These are phyloP conservation scores for Drosophila robusta DNA, from an alignment of 2,888 invertebrate species.

Conservation along the genomic window DNA sequence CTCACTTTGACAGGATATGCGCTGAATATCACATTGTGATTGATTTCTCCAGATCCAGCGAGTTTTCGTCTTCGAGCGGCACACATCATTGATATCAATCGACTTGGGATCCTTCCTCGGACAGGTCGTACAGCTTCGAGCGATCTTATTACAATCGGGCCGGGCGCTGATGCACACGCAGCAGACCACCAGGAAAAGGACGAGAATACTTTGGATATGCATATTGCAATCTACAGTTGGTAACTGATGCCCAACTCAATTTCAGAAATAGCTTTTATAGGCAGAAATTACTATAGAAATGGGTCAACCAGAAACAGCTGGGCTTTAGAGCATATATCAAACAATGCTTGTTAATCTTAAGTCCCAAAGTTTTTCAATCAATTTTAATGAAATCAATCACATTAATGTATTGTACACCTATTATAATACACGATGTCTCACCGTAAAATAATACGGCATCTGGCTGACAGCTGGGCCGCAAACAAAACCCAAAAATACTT, in stretches of 20 bases:
- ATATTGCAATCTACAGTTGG: conserved; percentile 21
- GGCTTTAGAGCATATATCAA: neutral
- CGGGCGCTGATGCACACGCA: conserved; percentile 16
- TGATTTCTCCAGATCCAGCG: conserved; percentile 40
- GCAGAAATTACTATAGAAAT: neutral
- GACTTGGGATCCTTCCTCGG: neutral
- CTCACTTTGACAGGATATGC: conserved; percentile 48
- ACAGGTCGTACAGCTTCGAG: conserved; percentile 28
- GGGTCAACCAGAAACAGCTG: conserved; percentile 19
- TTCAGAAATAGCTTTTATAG: conserved; percentile 33
- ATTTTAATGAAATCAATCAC: neutral
- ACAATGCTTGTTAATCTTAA: neutral
- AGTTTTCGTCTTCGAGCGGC: conserved; percentile 1
- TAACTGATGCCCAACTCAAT: conserved; percentile 16
- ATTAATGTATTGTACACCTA: neutral
- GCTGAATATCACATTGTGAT: conserved; percentile 37
- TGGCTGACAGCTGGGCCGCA: conserved; percentile 8
- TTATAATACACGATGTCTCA: neutral
- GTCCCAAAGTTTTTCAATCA: neutral
- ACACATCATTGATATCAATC: conserved; percentile 26
- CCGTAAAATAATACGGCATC: neutral
- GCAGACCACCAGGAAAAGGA: conserved; percentile 26
- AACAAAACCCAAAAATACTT: conserved; percentile 20
- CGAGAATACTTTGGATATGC: conserved; percentile 28
- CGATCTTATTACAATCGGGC: conserved; percentile 28